Evolutionary conservation across 2,888 invertebrate species (phyloP), one percentile per base, ranked within the genome.

Genomic region (Leucoptera coffeella): DNA sequence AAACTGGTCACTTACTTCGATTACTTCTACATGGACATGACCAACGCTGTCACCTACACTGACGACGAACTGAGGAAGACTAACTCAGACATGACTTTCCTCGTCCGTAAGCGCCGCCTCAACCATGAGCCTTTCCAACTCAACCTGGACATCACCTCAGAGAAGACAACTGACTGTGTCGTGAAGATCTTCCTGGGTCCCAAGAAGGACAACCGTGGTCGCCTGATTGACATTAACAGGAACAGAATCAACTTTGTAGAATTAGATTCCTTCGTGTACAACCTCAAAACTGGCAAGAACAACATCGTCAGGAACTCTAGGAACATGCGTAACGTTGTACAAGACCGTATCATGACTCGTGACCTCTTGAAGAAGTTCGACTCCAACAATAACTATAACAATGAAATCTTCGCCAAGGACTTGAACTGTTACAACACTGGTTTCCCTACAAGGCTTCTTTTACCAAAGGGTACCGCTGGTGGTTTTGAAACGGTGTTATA

Each of bases 151-250:
- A 56, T 81, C 12, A 37, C 59, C n/a, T 77, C 78, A 17, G 74
- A 77, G 38, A 73, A 76, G 35, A 42, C 62, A 10, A 60, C 57
- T 5, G 74, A 77, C 41, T 74, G 74, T 34, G 75, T 82, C 9
- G 74, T 85, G 3, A 77, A 80, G 32, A 52, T 80, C 3, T 84
- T 76, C 67, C 50, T 83, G 34, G 84, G 81, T 46, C 85, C 85
- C 2, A 82, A 82, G 50, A 72, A 73, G 42, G 79, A 83, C 42
- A 48, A 75, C 31, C 43, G 67, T 26, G 74, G 73, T 25, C 71
- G 72, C 21, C 44, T 73, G 13, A 60, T 78, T 25, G 74, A 77
- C 36, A 59, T 82, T 37, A 73, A 75, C 35, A 45, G 46, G 6
- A 77, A 78, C 54, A 74, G 78, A 23, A 42, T 74, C 15, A 75